Evolutionary conservation across 2,113 vertebrate genomes (phyloP).

Genomic region (Serilophus lunatus): DNA sequence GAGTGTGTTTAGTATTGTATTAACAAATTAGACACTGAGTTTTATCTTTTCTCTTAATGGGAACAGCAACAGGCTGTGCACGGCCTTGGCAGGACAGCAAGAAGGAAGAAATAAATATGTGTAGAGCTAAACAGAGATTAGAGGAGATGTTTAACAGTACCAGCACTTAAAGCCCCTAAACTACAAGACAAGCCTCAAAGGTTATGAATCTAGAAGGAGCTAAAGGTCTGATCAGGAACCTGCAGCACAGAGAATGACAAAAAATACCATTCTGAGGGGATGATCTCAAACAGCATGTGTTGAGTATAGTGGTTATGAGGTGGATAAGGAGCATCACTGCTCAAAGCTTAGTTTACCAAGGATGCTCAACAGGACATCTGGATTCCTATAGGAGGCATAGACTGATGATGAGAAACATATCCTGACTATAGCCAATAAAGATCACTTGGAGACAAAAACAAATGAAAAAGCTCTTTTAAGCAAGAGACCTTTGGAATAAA

Average conservation of each 20-base stretch:
- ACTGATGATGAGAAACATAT: background rate
- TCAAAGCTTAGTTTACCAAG: background rate
- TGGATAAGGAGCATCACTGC: rapidly evolving
- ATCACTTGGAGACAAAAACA: background rate
- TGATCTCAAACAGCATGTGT: background rate
- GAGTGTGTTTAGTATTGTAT: background rate
- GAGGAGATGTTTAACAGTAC: rapidly evolving
- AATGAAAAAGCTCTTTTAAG: background rate
- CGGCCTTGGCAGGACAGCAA: background rate
- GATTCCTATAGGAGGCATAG: background rate
- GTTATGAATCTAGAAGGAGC: background rate
- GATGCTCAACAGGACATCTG: background rate
- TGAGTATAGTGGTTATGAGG: background rate
- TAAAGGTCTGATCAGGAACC: background rate
- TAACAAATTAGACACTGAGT: background rate
- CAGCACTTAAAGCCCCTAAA: background rate
- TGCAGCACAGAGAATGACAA: background rate
- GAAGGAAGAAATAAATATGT: background rate
- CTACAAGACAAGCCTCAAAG: background rate
- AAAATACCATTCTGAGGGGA: background rate
- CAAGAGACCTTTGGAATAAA: background rate
- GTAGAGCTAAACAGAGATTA: background rate
- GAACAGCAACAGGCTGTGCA: background rate
- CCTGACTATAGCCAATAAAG: background rate
- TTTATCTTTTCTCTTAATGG: background rate